Conservation (phyloP, 2,797 vertebrate genomes). For the Mycteria americana region DNA sequence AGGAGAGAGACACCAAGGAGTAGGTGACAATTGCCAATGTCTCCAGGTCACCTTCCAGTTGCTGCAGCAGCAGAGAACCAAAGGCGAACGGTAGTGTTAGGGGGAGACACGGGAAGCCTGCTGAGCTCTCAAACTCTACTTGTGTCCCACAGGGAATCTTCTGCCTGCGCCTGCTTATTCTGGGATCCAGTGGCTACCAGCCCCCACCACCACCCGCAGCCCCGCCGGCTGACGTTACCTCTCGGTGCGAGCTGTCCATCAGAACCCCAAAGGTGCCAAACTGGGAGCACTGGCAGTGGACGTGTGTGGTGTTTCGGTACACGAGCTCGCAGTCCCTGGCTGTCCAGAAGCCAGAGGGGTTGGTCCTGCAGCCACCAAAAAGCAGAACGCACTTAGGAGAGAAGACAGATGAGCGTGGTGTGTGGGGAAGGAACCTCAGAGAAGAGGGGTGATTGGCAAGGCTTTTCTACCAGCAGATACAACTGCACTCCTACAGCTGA, state of each 20-base stretch:
- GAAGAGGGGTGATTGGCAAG: not conserved
- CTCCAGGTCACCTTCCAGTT: constrained; percentile 95
- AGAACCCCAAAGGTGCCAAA: constrained; percentile 94
- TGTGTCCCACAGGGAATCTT: not conserved
- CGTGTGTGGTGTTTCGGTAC: constrained; percentile 92
- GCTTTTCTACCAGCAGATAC: not conserved
- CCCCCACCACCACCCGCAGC: not conserved
- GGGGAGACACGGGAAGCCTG: not conserved
- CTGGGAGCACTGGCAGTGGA: constrained; percentile 94
- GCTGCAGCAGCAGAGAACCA: constrained; percentile 74
- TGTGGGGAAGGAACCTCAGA: not conserved
- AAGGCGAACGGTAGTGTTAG: constrained; percentile 7
- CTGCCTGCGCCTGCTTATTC: not conserved
- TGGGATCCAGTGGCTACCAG: not conserved
- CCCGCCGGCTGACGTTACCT: constrained; percentile 75
- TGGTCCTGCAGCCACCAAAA: constrained; percentile 73
- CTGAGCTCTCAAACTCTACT: not conserved
- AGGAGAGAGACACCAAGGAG: constrained; percentile 86
- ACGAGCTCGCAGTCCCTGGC: constrained; percentile 94
- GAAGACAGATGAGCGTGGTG: not conserved
- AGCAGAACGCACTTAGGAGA: constrained; percentile 26
- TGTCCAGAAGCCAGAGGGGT: constrained; percentile 88
- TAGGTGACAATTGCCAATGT: constrained; percentile 91
- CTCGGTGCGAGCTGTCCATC: constrained; percentile 97
- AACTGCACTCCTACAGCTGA: not conserved